These are phyloP conservation scores for Thalpophila matura DNA, from an alignment of 2,888 invertebrate genomes.

Conservation along the genomic window DNA sequence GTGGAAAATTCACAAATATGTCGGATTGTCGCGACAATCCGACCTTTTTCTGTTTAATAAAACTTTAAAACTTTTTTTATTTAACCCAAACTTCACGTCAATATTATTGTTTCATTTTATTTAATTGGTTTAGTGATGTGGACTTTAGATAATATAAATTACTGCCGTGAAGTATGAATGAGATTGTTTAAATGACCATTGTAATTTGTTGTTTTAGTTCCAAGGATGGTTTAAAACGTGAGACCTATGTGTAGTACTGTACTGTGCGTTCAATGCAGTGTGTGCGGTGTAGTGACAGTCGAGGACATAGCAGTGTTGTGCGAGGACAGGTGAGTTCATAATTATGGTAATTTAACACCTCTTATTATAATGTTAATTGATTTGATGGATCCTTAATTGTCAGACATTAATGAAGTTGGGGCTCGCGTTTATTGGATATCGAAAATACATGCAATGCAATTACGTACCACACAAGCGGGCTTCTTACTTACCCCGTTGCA, in stretches of 20 bases:
- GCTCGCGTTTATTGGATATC: slow-evolving; percentile 6
- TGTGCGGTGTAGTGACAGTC: background rate
- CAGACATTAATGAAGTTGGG: background rate
- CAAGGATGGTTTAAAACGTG: background rate
- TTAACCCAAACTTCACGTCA: too few species aligned
- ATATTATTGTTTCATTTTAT: too few species aligned
- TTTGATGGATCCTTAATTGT: background rate
- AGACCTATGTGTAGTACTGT: background rate
- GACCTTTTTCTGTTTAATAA: too few species aligned
- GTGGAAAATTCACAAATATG: too few species aligned
- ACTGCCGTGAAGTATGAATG: too few species aligned
- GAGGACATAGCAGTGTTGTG: background rate
- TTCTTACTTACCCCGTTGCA: too few species aligned
- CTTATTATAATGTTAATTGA: slow-evolving; percentile 5
- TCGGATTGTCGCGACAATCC: too few species aligned
- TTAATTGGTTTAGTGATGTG: background rate
- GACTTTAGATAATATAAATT: background rate
- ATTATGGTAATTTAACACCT: slow-evolving; percentile 1
- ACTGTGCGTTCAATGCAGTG: background rate
- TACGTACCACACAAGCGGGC: too few species aligned
- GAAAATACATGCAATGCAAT: background rate
- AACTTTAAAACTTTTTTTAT: too few species aligned
- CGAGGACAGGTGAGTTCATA: slow-evolving; percentile 28
- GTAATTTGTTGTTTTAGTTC: background rate
- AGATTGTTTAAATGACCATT: background rate